These are phyloP conservation scores for Falco cherrug DNA, from an alignment of 2,797 vertebrate species.

Conservation along the genomic window DNA sequence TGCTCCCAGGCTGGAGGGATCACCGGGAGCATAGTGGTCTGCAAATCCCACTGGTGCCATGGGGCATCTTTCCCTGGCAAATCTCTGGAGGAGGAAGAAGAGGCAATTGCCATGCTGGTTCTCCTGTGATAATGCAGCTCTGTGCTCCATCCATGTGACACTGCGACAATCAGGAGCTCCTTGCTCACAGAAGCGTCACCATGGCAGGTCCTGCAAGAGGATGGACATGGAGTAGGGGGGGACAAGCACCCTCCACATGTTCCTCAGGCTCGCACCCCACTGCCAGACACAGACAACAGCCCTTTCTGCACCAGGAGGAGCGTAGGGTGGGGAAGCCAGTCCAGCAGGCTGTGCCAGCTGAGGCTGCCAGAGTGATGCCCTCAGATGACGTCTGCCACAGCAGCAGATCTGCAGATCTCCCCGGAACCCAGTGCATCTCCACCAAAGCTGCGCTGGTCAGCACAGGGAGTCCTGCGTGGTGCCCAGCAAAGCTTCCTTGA, in stretches of 20 bases:
- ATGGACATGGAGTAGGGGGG: background rate
- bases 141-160: background rate
- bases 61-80: background rate
- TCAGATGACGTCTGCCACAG: background rate
- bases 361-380: background rate
- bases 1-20: background rate
- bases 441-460: background rate
- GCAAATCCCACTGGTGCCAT: background rate
- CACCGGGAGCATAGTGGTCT: fast-evolving
- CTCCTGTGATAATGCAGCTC: background rate
- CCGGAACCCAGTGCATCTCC: background rate
- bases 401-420: background rate
- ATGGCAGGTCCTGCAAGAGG: background rate
- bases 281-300: background rate
- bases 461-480: fast-evolving
- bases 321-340: background rate
- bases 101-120: background rate
- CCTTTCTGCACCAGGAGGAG: background rate
- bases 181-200: background rate
- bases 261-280: background rate
- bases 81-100: background rate
- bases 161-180: background rate
- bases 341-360: background rate
- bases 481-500: background rate
- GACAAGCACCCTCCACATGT: background rate